Percentiles rank a stretch among this genome's conserved stretches.
These are phyloP conservation scores for Tuta absoluta DNA, from an alignment of 2,888 invertebrate genomes.

Conservation along the genomic window DNA sequence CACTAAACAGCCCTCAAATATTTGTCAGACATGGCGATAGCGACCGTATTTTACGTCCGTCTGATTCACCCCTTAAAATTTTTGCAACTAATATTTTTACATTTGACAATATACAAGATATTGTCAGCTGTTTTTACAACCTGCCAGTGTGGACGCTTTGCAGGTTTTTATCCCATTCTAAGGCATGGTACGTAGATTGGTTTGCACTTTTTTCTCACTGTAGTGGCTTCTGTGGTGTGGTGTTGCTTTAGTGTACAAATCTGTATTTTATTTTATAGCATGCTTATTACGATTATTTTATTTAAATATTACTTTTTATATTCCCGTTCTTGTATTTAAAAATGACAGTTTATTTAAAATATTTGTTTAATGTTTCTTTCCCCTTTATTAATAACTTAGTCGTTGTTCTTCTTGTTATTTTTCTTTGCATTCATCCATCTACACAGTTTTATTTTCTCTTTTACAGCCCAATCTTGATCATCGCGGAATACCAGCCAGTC, in stretches of 20 bases:
- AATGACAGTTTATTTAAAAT: neutral
- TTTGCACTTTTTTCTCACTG: slow-evolving; percentile 46
- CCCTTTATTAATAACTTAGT: neutral
- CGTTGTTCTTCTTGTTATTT: neutral
- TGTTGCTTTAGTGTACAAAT: neutral
- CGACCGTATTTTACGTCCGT: too few relatives aligned
- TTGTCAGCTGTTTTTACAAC: too few relatives aligned
- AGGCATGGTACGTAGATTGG: slow-evolving; percentile 66
- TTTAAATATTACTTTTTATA: neutral
- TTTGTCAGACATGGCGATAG: too few relatives aligned
- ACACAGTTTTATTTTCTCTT: slow-evolving; percentile 58
- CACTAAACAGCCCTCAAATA: too few relatives aligned
- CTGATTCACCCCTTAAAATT: too few relatives aligned
- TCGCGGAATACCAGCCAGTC: slow-evolving; percentile 86
- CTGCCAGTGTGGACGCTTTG: neutral
- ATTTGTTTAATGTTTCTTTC: neutral
- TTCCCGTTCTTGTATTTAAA: neutral
- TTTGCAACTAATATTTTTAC: too few relatives aligned
- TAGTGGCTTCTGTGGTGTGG: slow-evolving; percentile 50
- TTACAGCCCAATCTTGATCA: slow-evolving; percentile 89
- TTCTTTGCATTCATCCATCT: neutral
- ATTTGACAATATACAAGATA: too few relatives aligned
- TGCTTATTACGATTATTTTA: neutral
- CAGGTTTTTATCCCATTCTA: slow-evolving; percentile 48
- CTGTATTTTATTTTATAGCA: neutral